Evolutionary conservation across 2,888 invertebrate species (phyloP), one percentile per base, ranked within the genome.

Genomic region (Prostheceraeus crozeri): DNA sequence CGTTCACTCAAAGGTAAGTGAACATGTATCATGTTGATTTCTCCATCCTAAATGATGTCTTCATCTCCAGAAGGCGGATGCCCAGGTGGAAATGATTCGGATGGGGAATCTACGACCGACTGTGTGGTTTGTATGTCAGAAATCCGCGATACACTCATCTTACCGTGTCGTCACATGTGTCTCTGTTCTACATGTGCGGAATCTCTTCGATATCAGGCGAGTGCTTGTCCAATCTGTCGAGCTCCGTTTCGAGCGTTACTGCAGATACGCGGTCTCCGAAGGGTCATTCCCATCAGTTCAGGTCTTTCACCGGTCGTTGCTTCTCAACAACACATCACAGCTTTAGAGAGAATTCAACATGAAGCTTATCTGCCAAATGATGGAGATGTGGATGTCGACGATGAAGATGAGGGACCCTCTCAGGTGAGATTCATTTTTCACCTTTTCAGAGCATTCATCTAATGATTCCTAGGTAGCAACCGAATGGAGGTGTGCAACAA

Each of bases 71-170:
- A 51, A 10, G 11, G 6, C 6, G 11, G 8, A 46, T 6, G 16
- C 4, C 45, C 14, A 16, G n/a, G 8, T 46, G 35, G 46, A 6
- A 46, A 72, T 61, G 71, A 72, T 63, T 71, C 71, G n/a, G 56
- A 69, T 6, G 76, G 76, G 27, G 74, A 74, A 64, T 73, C 69
- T 61, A 91, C 93, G 1, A 87, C 90, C 0, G 98, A 99, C 77
- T 98, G 98, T 78, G 94, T 98, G 33, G 96, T 98, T 72, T 98
- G 98, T 76, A 94, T 98, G 93, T 90, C 89, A 69, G 96, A 98
- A 74, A 86, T 89, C 16, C 82, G 96, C 2, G 96, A 98, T 77
- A 98, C 96, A 0, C 80, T 98, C 56, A 96, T 98, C 69, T 80
- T 98, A 69, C 96, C 98, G 1, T 98, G 98, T 74, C 82, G 89